Evolutionary conservation across 1,140 invertebrate species (phyloP), one percentile per base, ranked within the genome.

Genomic region (Aphidius gifuensis): DNA sequence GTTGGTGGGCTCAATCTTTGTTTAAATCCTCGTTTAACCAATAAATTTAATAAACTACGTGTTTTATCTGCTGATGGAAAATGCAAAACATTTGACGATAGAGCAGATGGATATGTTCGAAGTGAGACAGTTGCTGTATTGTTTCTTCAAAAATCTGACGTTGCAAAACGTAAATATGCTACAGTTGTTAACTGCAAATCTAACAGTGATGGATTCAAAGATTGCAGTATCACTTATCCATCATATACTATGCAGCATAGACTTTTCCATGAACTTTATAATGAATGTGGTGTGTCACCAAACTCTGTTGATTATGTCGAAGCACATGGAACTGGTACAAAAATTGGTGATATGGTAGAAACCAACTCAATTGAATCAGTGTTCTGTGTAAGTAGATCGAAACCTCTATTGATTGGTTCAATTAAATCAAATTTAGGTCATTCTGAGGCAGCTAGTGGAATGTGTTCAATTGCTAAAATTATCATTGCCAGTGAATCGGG

Each of bases 391-490:
- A 32, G 1, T 6, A 80, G 89, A 21, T 81, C 69, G 0, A 81
- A 78, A 3, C 92, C 94, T 0, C 80, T 98, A 0, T 76, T 85
- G 39, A 90, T 98, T 66, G 95, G 96, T 5, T 93, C 94, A 0
- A 85, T 96, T 1, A 98, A 98, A 75, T 94, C 94, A 0, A 97
- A 97, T 77, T 84, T 97, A 71, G 96, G 96, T 0, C 96, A 98
- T 75, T 86, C 92, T 2, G 96, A 98, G 78, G 89, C 93, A 7
- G 90, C 91, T 3, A 95, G 93, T 43, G 94, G 94, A 62, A 78
- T 93, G 1, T 93, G 91, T 74, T 91, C 92, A 1, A 69, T 97
- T 44, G 86, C 89, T 5, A 97, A 97, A 82, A 74, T 85, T 1
- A 64, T 92, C 6, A 82, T 92, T 60, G 84, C 87, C 1, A 90